A percentile compares a stretch with the other conserved stretches of the same genome.
Evolutionary conservation across 1,140 invertebrate genomes (phyloP).

Genomic region (Branchinecta lynchi): DNA sequence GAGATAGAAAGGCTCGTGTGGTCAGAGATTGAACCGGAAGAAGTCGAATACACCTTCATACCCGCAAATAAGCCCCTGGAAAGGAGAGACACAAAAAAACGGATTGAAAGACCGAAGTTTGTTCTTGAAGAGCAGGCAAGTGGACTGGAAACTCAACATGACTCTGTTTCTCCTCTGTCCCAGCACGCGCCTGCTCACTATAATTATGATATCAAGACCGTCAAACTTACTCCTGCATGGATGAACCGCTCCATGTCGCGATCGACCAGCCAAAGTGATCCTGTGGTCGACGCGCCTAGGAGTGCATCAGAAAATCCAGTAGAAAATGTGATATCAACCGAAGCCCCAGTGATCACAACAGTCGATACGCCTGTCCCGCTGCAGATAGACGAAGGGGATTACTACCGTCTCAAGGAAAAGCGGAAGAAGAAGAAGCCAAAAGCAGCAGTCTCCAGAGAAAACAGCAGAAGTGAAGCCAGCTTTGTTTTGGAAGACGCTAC

Average conservation of each 20-base stretch:
- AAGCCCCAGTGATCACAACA: no score
- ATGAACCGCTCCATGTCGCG: neutral
- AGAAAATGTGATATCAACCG: no score
- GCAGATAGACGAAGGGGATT: slow-evolving; percentile 19
- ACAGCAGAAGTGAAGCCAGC: neutral
- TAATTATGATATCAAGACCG: neutral
- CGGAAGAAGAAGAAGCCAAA: slow-evolving; percentile 21
- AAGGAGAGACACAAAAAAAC: no score
- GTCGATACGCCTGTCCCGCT: neutral
- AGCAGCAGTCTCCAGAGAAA: neutral
- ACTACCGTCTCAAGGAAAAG: slow-evolving; percentile 20
- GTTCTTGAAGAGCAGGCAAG: neutral
- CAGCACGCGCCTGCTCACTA: neutral
- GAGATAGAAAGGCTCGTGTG: neutral
- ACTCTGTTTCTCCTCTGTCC: neutral
- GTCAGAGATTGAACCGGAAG: neutral
- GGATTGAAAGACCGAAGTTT: neutral
- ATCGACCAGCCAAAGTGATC: neutral
- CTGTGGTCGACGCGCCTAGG: no score
- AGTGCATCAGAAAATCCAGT: no score
- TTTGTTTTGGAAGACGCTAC: no score
- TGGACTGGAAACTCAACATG: neutral
- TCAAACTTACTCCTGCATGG: slow-evolving; percentile 6
- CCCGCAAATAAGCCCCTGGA: neutral
- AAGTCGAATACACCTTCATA: neutral